Conservation (phyloP, 1,140 invertebrate genomes). For the Triops cancriformis region DNA sequence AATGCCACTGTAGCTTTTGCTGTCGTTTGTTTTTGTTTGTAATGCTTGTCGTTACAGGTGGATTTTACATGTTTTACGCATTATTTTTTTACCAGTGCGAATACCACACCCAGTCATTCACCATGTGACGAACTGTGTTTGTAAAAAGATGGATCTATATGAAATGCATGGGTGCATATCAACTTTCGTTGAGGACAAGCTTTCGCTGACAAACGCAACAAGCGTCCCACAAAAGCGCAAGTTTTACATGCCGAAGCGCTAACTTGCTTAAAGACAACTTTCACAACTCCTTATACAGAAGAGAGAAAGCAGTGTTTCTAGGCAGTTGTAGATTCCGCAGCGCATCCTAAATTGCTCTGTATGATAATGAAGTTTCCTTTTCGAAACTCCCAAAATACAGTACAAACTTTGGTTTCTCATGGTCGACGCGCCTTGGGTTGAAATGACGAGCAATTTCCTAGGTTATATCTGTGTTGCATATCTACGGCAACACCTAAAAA, state of each 20-base stretch:
- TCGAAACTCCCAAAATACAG: background rate
- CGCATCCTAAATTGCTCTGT: background rate
- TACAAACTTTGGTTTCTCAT: background rate
- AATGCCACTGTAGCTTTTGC: background rate
- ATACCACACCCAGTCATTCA: background rate
- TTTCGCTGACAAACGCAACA: background rate
- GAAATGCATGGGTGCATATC: no score
- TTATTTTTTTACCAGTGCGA: background rate
- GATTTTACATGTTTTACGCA: background rate
- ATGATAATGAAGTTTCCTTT: constrained; percentile 7
- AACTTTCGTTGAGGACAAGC: background rate
- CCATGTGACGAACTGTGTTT: background rate
- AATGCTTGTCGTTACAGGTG: background rate
- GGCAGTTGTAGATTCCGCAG: background rate
- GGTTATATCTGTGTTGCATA: no score
- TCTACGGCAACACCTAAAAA: no score
- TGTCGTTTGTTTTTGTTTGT: background rate
- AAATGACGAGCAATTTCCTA: no score
- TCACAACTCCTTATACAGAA: background rate
- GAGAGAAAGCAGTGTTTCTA: background rate
- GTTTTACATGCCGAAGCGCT: background rate
- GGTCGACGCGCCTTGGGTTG: background rate
- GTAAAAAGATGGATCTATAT: no score
- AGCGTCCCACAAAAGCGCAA: background rate
- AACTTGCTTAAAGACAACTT: background rate